phyloP scores from a whole-genome alignment of 2,888 invertebrate species.

The Acanthosoma haemorrhoidale region DNA sequence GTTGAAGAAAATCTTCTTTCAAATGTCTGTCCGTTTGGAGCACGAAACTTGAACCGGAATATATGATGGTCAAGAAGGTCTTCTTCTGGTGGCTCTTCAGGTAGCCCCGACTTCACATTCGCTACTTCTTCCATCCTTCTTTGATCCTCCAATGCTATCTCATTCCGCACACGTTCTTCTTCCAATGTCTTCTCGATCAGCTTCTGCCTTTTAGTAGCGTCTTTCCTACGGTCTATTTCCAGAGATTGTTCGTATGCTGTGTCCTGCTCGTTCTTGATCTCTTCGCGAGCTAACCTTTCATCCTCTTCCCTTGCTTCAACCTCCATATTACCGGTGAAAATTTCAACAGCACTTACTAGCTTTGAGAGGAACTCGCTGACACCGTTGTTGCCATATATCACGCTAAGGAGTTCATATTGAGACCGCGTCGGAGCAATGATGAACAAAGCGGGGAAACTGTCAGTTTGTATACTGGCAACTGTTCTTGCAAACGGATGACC shows the following conservation, averaged over 20 bases:
- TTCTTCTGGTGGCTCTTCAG: conserved; percentile 61
- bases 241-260: conserved; percentile 86
- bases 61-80: conserved; percentile 62
- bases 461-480: conserved; percentile 74
- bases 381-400: conserved; percentile 56
- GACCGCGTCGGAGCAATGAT: conserved; percentile 83
- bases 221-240: conserved; percentile 82
- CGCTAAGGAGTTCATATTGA: conserved; percentile 82
- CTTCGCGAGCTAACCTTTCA: conserved; percentile 81
- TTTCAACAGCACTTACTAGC: conserved; percentile 79
- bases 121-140: conserved; percentile 53
- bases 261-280: conserved; percentile 89
- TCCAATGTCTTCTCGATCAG: conserved; percentile 68
- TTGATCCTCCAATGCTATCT: conserved; percentile 65
- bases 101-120: conserved; percentile 61
- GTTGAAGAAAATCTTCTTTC: conserved; percentile 65
- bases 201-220: conserved; percentile 73
- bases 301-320: conserved; percentile 77
- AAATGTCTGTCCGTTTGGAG: conserved; percentile 70
- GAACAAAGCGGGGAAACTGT: conserved; percentile 81
- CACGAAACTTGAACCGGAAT: conserved; percentile 57
- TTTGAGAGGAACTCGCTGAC: conserved; percentile 83
- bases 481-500: conserved; percentile 79
- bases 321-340: conserved; percentile 70
- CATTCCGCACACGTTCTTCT: conserved; percentile 67